Percentiles rank a stretch among this genome's conserved stretches.
phyloP scores from a whole-genome alignment of 2,888 invertebrate species.

The Nomada goodeniana region DNA sequence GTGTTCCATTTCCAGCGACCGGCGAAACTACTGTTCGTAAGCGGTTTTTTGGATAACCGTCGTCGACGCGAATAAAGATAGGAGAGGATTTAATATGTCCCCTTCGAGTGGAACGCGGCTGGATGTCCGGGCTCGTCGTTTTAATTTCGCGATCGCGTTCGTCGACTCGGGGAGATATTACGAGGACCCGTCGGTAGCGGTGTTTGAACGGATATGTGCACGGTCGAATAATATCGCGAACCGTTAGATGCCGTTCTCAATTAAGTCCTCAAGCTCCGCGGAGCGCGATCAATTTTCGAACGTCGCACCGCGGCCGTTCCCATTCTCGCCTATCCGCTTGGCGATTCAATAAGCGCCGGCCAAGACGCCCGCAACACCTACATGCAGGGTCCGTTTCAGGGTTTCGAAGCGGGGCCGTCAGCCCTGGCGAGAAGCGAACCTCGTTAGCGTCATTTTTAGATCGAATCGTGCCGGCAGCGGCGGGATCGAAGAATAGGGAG shows the following conservation, averaged over 20 bases:
- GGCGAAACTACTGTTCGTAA: conserved; percentile 47
- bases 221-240: neutral
- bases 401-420: conserved; percentile 41
- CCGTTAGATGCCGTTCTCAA: neutral
- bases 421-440: conserved; percentile 66
- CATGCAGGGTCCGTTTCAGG: conserved; percentile 23
- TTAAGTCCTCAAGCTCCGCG: conserved; percentile 19
- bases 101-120: neutral
- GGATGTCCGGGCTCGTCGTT: neutral
- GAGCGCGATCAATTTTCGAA: conserved; percentile 22
- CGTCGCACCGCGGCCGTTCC: conserved; percentile 13
- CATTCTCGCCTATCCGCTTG: conserved; percentile 30
- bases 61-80: conserved; percentile 23
- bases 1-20: conserved; percentile 38
- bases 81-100: conserved; percentile 43
- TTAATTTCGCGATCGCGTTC: no score
- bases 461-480: conserved; percentile 57
- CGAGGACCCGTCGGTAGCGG: no score
- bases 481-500: conserved; percentile 47
- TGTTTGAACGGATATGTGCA: neutral
- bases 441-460: conserved; percentile 79
- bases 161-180: no score
- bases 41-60: conserved; percentile 6
- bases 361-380: conserved; percentile 24
- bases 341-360: conserved; percentile 23